These are phyloP conservation scores for Papilio machaon DNA, from an alignment of 1,140 invertebrate species.

Conservation along the genomic window DNA sequence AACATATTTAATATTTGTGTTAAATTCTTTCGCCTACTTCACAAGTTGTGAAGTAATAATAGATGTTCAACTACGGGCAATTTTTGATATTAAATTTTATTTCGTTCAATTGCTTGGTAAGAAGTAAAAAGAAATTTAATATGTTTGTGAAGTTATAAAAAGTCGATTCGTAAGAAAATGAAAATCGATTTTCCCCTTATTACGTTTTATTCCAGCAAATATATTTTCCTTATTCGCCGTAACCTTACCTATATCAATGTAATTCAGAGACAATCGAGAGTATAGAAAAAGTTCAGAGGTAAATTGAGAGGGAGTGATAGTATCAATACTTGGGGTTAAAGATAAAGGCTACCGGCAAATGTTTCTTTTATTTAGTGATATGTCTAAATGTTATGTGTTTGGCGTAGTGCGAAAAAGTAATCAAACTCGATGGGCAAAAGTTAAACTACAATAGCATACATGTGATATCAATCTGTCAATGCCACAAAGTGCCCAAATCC, in stretches of 20 bases:
- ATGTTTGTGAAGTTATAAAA: background rate
- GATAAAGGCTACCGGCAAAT: background rate
- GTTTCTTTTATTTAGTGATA: background rate
- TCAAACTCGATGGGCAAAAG: background rate
- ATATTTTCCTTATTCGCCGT: conserved; percentile 5
- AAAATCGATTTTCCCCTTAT: conserved; percentile 5
- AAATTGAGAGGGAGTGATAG: background rate
- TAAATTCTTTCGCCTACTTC: background rate
- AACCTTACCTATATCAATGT: background rate
- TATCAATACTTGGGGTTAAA: conserved; percentile 9
- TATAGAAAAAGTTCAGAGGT: background rate
- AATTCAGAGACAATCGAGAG: background rate
- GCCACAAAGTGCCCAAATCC: too few species aligned
- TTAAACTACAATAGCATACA: background rate
- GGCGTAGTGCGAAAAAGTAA: background rate
- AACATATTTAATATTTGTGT: background rate
- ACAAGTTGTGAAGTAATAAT: background rate
- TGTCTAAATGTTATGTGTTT: too few species aligned
- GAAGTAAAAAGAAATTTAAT: conserved; percentile 6
- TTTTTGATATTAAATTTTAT: background rate
- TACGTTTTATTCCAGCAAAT: conserved; percentile 3
- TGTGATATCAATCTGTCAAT: too few species aligned
- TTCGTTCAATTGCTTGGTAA: background rate
- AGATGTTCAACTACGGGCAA: background rate
- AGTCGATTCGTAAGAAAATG: conserved; percentile 1